phyloP scores from a whole-genome alignment of 2,888 invertebrate species.

The Microplitis manilae region DNA sequence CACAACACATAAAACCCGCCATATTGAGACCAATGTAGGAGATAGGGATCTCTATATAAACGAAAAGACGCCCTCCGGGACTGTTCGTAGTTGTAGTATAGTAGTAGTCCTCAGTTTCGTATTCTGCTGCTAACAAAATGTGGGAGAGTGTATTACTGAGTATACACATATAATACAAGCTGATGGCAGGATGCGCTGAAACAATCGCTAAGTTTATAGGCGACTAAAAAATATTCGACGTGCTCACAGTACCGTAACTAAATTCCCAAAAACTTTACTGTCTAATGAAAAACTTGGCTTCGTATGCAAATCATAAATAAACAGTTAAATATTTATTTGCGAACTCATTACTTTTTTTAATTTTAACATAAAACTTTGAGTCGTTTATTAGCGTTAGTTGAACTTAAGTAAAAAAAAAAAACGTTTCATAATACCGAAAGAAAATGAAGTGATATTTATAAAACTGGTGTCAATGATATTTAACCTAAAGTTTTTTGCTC shows the following conservation, averaged over 20 bases:
- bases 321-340: constrained; percentile 5
- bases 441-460: neutral
- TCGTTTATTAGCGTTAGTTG: neutral
- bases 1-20: constrained; percentile 14
- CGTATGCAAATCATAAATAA: constrained; percentile 1
- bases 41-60: constrained; percentile 54
- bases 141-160: constrained; percentile 53
- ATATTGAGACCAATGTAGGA: constrained; percentile 42
- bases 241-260: constrained; percentile 51
- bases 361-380: neutral
- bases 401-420: neutral
- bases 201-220: constrained; percentile 56
- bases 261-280: constrained; percentile 12
- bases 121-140: constrained; percentile 46
- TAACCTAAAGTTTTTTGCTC: neutral
- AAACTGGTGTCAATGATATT: neutral
- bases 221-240: constrained; percentile 42
- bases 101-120: constrained; percentile 3
- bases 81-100: neutral
- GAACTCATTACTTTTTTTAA: neutral
- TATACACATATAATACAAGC: constrained; percentile 22
- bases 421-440: neutral
- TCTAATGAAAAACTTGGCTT: constrained; percentile 25
- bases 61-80: constrained; percentile 33
- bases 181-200: constrained; percentile 64